These are phyloP conservation scores for Drosophila nigricruria DNA, from an alignment of 2,888 invertebrate species.

Conservation along the genomic window DNA sequence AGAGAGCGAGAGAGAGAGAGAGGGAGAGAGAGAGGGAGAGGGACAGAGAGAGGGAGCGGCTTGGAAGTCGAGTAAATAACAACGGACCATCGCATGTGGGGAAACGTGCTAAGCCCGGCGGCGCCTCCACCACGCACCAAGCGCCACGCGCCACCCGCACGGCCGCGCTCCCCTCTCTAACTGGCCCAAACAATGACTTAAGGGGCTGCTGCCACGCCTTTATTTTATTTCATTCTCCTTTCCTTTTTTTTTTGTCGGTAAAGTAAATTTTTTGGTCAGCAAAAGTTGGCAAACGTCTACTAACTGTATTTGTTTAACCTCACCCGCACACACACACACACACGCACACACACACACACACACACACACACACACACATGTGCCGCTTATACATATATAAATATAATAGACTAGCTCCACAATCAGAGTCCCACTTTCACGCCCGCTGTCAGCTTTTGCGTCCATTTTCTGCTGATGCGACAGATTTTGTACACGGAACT, in stretches of 20 bases:
- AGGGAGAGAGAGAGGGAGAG: background rate
- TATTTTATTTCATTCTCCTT: conserved; percentile 15
- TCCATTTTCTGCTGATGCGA: conserved; percentile 70
- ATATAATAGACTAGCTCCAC: conserved; percentile 52
- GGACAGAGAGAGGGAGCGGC: background rate
- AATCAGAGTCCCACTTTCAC: background rate
- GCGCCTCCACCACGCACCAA: background rate
- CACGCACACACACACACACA: conserved; percentile 19
- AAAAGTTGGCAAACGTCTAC: conserved; percentile 39
- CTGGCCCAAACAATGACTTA: conserved; percentile 19
- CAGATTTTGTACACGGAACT: conserved; percentile 63
- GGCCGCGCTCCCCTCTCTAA: background rate
- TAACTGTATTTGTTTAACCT: conserved; percentile 74
- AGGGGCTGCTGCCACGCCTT: conserved; percentile 26
- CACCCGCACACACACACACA: conserved; percentile 18
- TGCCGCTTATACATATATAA: conserved; percentile 35
- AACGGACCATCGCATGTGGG: conserved; percentile 58
- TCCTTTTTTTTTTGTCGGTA: conserved; percentile 1
- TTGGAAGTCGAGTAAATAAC: conserved; percentile 49
- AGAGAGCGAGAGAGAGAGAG: background rate
- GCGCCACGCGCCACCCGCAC: background rate
- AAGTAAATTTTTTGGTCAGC: conserved; percentile 57
- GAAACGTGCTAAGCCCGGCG: conserved; percentile 55
- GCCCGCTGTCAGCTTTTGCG: conserved; percentile 8
- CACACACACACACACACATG: conserved; percentile 14